These are phyloP conservation scores for Dasysyrphus albostriatus DNA, from an alignment of 2,888 invertebrate species.

Conservation along the genomic window DNA sequence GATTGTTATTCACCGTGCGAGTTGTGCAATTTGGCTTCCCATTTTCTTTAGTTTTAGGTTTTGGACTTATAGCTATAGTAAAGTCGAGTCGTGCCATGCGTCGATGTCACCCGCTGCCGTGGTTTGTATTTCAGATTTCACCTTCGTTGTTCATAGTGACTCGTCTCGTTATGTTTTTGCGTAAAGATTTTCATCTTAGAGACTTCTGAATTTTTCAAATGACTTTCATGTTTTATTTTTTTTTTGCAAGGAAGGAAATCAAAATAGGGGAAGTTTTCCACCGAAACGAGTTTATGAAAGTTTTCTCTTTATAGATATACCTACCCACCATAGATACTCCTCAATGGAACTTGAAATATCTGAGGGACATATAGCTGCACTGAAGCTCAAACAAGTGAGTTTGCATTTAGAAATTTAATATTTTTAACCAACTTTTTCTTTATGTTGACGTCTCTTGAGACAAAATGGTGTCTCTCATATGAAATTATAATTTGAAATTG, in stretches of 20 bases:
- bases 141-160: neutral
- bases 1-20: conserved; percentile 71
- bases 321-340: too few relatives aligned
- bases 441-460: too few relatives aligned
- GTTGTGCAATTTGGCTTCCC: conserved; percentile 70
- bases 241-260: conserved; percentile 8
- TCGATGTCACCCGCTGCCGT: neutral
- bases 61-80: neutral
- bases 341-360: too few relatives aligned
- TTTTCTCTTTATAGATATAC: neutral
- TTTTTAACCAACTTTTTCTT: too few relatives aligned
- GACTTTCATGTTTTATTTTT: neutral
- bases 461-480: too few relatives aligned
- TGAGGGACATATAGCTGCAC: too few relatives aligned
- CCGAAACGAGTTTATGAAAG: neutral
- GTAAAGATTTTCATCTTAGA: conserved; percentile 48
- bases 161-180: conserved; percentile 29
- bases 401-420: too few relatives aligned
- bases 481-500: too few relatives aligned
- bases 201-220: conserved; percentile 67
- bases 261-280: neutral
- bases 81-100: neutral
- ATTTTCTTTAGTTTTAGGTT: conserved; percentile 25
- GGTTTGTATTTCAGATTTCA: conserved; percentile 13
- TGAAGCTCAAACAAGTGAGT: too few relatives aligned